These are phyloP conservation scores for Orchestia grillus DNA, from an alignment of 1,140 invertebrate species.

Conservation along the genomic window DNA sequence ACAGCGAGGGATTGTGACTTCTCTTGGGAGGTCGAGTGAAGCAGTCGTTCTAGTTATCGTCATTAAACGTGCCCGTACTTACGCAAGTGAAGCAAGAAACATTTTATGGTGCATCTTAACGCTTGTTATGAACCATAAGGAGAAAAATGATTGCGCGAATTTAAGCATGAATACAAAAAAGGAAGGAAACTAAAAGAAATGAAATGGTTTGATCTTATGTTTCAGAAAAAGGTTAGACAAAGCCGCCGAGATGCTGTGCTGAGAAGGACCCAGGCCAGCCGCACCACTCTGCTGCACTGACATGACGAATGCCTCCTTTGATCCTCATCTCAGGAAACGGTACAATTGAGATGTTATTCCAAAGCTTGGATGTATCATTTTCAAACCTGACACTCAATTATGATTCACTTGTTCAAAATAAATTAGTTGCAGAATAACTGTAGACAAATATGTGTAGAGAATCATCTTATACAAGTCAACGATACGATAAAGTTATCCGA, in stretches of 20 bases:
- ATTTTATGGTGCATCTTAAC: neutral
- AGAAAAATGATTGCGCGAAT: neutral
- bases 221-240: neutral
- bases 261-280: neutral
- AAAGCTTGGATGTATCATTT: no score
- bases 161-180: neutral
- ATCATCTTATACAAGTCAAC: no score
- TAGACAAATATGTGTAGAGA: no score
- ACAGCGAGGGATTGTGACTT: neutral
- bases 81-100: neutral
- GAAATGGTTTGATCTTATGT: neutral
- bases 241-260: neutral
- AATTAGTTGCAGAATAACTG: no score
- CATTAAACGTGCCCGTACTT: neutral
- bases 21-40: neutral
- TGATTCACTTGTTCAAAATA: no score
- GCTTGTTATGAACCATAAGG: neutral
- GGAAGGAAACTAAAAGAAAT: neutral
- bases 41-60: neutral
- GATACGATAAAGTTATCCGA: no score
- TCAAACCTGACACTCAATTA: no score
- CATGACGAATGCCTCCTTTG: no score
- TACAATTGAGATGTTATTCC: no score
- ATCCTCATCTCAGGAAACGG: no score
- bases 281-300: neutral